Base-by-base conservation (phyloP, 2,113 vertebrate species). In the Colaptes auratus region DNA sequence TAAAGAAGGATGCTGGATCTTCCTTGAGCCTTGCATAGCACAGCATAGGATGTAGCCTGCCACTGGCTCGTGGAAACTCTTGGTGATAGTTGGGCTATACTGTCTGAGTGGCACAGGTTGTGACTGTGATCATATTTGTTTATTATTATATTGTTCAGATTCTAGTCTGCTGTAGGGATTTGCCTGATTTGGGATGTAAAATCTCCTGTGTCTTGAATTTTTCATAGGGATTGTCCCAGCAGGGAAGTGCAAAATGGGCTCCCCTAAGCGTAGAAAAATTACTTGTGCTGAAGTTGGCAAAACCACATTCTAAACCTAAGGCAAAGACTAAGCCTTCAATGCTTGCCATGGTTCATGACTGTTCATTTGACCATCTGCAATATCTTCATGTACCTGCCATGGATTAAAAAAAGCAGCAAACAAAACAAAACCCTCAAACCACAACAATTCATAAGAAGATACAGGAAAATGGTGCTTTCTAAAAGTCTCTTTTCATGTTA, bases 401-500 rank as follows among this genome's bases (percentile, higher is more conserved):
- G 9, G 5, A 88, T 24, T 24, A 52, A 52, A 52, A 52, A 42
- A 42, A 42, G 42, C 15, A 44, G 15, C 42, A 42, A 42, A 15
- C 42, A 44, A 44, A 44, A 44, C 42, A 44, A 44, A 44, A 16
- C 42, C 6, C 23, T 4, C 48, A 13, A 52, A 72, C 0, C 0
- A 8, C 24, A 77, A 7, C 55, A 89, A 91, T 71, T 88, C 91
- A 56, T 42, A 42, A 91, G 36, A 86, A 60, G 53, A 77, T 87
- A 31, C 31, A 86, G 17, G 25, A 82, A 55, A 92, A 75, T 4
- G 5, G 17, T 35, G 64, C 6, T 39, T 78, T 85, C 44, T 80
- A 73, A 86, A 95, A 90, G 56, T 55, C 17, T 75, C 36, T 59
- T 95, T 84, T 70, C 69, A 20, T 55, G 55, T 82, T 33, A 70